A percentile compares a stretch with the other conserved stretches of the same genome.
Evolutionary conservation across 2,113 vertebrate genomes (phyloP).

Genomic region (Peromyscus californicus): DNA sequence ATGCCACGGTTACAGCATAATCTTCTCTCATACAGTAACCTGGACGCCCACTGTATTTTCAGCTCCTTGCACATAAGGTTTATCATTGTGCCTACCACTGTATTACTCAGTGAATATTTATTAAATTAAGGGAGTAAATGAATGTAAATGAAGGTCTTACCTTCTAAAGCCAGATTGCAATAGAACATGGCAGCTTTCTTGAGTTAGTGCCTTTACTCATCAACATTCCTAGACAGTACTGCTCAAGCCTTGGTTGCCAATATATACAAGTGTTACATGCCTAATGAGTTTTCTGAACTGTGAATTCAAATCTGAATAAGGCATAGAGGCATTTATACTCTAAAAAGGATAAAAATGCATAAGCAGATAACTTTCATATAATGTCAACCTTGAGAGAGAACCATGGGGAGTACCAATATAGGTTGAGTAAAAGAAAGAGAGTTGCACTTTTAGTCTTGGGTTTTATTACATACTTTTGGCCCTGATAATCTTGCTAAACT

Average conservation of each 20-base stretch:
- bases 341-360: background rate
- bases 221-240: background rate
- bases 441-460: background rate
- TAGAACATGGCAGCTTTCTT: background rate
- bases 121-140: background rate
- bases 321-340: background rate
- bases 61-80: background rate
- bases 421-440: background rate
- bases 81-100: background rate
- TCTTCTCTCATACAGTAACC: background rate
- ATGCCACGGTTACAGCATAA: background rate
- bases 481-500: constrained; percentile 11
- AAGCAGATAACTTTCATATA: background rate
- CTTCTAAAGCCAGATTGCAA: background rate
- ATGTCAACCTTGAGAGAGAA: background rate
- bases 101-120: background rate
- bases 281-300: background rate
- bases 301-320: background rate
- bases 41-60: background rate
- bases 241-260: background rate
- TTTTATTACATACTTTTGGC: constrained; percentile 4
- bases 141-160: background rate
- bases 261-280: background rate
- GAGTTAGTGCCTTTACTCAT: background rate
- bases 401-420: background rate